Conservation (phyloP, 2,888 invertebrate species). For the Alviniconcha strummeri region DNA sequence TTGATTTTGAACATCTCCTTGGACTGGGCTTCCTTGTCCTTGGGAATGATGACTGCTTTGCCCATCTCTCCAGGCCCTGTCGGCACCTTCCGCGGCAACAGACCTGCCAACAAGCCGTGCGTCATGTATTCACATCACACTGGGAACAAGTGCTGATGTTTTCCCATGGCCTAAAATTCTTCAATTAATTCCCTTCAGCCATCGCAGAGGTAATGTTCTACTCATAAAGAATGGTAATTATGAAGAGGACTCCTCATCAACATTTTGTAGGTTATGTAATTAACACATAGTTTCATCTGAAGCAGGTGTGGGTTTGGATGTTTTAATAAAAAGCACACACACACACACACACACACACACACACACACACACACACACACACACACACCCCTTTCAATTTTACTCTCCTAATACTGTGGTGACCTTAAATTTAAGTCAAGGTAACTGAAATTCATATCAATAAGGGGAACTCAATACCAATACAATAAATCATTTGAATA, state of each 20-base stretch:
- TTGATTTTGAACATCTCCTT: constrained; percentile 97
- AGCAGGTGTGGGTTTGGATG: too few species aligned
- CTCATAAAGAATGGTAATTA: too few species aligned
- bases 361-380: not conserved
- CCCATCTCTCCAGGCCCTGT: constrained; percentile 94
- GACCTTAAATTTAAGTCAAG: too few species aligned
- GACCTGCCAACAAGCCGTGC: constrained; percentile 46
- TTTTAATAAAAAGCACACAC: too few species aligned
- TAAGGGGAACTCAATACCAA: too few species aligned
- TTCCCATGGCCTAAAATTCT: too few species aligned
- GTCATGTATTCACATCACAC: not conserved
- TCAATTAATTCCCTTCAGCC: not conserved
- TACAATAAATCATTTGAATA: too few species aligned
- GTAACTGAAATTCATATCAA: too few species aligned
- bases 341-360: not conserved
- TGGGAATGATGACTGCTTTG: constrained; percentile 89
- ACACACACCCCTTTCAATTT: not conserved
- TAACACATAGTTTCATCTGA: too few species aligned
- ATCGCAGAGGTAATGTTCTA: not conserved
- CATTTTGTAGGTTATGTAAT: too few species aligned
- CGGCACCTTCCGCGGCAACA: constrained; percentile 51
- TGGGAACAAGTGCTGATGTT: too few species aligned
- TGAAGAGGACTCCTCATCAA: too few species aligned
- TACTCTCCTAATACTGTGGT: not conserved
- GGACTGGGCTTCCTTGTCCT: constrained; percentile 89